These are phyloP conservation scores for Drosophila carrolli DNA, from an alignment of 1,140 invertebrate species.

Conservation along the genomic window DNA sequence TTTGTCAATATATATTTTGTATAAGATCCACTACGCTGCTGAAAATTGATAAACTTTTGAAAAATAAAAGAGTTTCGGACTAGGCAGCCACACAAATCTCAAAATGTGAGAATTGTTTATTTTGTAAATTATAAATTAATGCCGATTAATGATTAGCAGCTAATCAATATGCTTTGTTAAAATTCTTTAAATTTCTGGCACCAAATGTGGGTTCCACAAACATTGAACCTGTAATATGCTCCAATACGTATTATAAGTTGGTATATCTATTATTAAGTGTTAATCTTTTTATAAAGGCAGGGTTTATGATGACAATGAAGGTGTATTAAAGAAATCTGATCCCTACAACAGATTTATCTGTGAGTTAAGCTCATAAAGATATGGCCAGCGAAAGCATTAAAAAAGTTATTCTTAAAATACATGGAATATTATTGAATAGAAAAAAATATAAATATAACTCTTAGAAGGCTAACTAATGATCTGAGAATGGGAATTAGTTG, in stretches of 20 bases:
- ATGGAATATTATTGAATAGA: conserved; percentile 31
- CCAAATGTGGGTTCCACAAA: conserved; percentile 40
- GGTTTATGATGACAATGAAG: conserved; percentile 19
- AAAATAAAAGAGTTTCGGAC: conserved; percentile 6
- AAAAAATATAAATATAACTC: conserved; percentile 18
- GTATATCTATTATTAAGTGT: conserved; percentile 47
- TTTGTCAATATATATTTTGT: conserved; percentile 26
- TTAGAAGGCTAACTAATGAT: conserved; percentile 3
- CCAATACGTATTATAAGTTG: conserved; percentile 41
- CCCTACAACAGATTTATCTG: conserved; percentile 18
- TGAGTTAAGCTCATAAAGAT: conserved; percentile 29
- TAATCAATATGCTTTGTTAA: conserved; percentile 22
- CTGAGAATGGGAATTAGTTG: conserved; percentile 10
- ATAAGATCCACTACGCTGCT: conserved; percentile 32
- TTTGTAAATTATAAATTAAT: conserved; percentile 7
- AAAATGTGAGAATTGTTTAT: neutral
- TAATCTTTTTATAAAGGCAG: conserved; percentile 33
- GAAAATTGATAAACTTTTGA: neutral
- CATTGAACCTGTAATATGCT: conserved; percentile 49
- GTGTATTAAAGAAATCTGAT: neutral
- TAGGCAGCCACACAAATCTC: conserved; percentile 8
- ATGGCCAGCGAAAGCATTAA: conserved; percentile 22
- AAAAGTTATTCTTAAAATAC: conserved; percentile 8
- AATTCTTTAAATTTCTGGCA: conserved; percentile 56
- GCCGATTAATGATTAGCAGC: conserved; percentile 36